Evolutionary conservation across 1,140 invertebrate genomes (phyloP).

Genomic region (Hycleus cichorii): DNA sequence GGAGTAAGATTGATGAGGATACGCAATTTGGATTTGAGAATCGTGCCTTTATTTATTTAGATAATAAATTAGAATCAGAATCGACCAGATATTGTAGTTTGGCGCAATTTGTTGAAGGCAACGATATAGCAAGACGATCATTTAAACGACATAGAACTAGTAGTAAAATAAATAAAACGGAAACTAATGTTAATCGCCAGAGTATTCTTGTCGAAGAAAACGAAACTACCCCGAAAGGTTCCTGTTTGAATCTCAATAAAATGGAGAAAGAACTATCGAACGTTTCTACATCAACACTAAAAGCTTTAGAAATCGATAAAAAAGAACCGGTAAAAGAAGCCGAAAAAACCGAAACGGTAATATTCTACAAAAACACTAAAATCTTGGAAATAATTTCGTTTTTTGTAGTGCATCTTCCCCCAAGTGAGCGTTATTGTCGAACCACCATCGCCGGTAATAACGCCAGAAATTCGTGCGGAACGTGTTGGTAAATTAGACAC

Average conservation of each 20-base stretch:
- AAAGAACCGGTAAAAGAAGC: neutral
- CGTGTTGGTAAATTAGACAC: slow-evolving; percentile 42
- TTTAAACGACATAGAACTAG: slow-evolving; percentile 45
- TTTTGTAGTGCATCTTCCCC: slow-evolving; percentile 42
- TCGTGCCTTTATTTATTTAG: slow-evolving; percentile 53
- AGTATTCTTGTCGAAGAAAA: slow-evolving; percentile 33
- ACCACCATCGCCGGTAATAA: slow-evolving; percentile 56
- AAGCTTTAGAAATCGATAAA: slow-evolving; percentile 21
- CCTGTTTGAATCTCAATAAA: slow-evolving; percentile 32
- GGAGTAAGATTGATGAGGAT: slow-evolving; percentile 45
- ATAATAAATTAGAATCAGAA: slow-evolving; percentile 48
- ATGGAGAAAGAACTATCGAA: slow-evolving; percentile 34
- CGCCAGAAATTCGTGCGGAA: slow-evolving; percentile 41
- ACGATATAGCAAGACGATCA: slow-evolving; percentile 68
- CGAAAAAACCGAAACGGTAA: slow-evolving; percentile 4
- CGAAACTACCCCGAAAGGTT: slow-evolving; percentile 20
- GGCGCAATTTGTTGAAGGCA: slow-evolving; percentile 70
- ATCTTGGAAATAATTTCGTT: neutral
- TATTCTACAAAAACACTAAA: neutral
- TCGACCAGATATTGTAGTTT: slow-evolving; percentile 60
- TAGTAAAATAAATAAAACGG: slow-evolving; percentile 35
- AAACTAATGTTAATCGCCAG: slow-evolving; percentile 34
- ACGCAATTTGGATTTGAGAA: slow-evolving; percentile 60
- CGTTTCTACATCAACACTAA: slow-evolving; percentile 23
- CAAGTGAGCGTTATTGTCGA: slow-evolving; percentile 62